These are phyloP conservation scores for Aphis craccivora DNA, from an alignment of 1,140 invertebrate species.

Conservation along the genomic window DNA sequence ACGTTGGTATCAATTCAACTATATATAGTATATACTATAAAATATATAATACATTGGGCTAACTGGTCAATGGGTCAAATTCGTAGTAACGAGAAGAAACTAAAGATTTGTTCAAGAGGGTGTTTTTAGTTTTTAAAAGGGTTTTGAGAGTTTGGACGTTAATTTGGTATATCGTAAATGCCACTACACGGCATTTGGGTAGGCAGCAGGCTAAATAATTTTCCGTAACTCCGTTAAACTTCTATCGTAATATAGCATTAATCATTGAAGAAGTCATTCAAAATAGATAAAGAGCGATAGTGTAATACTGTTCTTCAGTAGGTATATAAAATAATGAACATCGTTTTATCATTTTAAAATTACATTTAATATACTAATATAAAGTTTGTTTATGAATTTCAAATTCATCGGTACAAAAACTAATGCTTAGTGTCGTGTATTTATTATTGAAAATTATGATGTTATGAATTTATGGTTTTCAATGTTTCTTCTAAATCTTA, in stretches of 20 bases:
- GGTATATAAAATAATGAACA: too few relatives aligned
- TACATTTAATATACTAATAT: too few relatives aligned
- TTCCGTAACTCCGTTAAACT: background rate
- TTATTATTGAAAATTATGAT: background rate
- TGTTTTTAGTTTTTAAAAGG: background rate
- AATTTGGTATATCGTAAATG: background rate
- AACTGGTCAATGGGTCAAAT: background rate
- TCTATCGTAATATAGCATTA: too few relatives aligned
- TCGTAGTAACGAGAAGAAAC: background rate
- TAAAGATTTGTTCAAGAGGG: background rate
- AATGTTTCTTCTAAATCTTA: background rate
- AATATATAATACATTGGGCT: background rate
- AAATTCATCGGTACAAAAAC: background rate
- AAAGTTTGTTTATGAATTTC: background rate
- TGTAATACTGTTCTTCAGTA: background rate
- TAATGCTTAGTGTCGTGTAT: background rate
- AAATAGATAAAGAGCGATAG: background rate
- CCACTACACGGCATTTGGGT: background rate
- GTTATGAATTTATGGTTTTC: background rate
- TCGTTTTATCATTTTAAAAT: too few relatives aligned
- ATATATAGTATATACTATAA: background rate
- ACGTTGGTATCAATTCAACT: background rate
- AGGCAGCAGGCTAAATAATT: background rate
- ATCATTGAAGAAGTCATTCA: too few relatives aligned
- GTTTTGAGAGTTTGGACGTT: background rate